These are phyloP conservation scores for Oophaga sylvatica DNA, from an alignment of 2,797 vertebrate genomes.

Conservation along the genomic window DNA sequence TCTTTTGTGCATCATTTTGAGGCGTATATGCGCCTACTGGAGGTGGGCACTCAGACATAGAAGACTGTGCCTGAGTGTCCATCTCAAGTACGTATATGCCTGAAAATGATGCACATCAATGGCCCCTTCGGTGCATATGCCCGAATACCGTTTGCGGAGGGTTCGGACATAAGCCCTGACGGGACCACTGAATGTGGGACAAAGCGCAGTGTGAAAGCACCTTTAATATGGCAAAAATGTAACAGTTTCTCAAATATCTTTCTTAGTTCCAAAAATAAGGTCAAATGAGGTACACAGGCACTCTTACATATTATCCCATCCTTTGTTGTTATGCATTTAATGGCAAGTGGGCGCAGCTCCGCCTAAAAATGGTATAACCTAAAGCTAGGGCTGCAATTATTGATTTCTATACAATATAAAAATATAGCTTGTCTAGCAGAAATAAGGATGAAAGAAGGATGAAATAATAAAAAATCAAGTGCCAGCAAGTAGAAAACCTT, in stretches of 20 bases:
- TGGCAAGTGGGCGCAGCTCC: neutral
- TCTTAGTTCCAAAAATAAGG: neutral
- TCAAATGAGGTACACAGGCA: no score
- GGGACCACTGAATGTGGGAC: no score
- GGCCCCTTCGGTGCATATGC: no score
- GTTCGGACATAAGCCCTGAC: no score
- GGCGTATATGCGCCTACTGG: no score
- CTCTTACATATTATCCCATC: neutral
- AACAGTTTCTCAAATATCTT: neutral
- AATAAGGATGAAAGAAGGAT: neutral
- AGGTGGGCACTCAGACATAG: no score
- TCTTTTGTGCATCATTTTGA: no score
- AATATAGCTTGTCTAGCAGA: neutral
- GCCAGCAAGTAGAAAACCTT: neutral
- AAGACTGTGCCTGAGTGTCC: no score
- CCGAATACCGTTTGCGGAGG: no score
- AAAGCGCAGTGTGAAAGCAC: no score
- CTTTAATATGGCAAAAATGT: neutral
- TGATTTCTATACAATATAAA: neutral
- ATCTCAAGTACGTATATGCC: no score
- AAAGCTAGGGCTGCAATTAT: neutral
- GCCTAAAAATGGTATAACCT: neutral
- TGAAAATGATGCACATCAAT: no score
- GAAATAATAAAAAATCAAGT: neutral
- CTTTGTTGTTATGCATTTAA: neutral